phyloP scores from a whole-genome alignment of 2,797 vertebrate genomes.

The Molothrus aeneus region DNA sequence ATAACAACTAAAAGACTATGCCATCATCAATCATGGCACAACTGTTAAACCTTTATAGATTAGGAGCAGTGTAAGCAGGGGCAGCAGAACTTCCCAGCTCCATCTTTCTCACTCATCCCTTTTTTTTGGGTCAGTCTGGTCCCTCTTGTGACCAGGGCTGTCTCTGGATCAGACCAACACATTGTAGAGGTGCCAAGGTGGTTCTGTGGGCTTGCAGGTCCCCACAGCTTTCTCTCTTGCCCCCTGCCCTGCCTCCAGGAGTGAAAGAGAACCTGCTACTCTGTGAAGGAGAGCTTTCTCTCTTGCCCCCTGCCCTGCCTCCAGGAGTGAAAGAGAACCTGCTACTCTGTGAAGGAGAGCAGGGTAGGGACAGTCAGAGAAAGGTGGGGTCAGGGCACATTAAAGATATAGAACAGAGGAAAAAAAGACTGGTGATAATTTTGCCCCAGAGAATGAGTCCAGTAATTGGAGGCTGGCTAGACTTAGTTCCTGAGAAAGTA shows the following conservation, averaged over 20 bases:
- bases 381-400: background rate
- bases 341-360: background rate
- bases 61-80: background rate
- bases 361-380: background rate
- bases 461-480: background rate
- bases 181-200: rapidly evolving
- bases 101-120: background rate
- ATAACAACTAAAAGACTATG: background rate
- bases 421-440: background rate
- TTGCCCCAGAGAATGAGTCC: background rate
- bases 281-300: background rate
- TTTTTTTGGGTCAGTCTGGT: background rate
- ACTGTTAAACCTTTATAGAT: background rate
- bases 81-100: background rate
- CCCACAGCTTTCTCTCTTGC: background rate
- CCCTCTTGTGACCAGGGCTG: background rate
- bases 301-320: background rate
- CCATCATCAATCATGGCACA: background rate
- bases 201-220: background rate
- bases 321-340: background rate
- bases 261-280: background rate
- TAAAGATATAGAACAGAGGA: background rate
- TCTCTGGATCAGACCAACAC: background rate
- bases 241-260: background rate
- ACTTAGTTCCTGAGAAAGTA: background rate